Evolutionary conservation across 2,888 invertebrate genomes (phyloP).

Genomic region (Xanthia togata): DNA sequence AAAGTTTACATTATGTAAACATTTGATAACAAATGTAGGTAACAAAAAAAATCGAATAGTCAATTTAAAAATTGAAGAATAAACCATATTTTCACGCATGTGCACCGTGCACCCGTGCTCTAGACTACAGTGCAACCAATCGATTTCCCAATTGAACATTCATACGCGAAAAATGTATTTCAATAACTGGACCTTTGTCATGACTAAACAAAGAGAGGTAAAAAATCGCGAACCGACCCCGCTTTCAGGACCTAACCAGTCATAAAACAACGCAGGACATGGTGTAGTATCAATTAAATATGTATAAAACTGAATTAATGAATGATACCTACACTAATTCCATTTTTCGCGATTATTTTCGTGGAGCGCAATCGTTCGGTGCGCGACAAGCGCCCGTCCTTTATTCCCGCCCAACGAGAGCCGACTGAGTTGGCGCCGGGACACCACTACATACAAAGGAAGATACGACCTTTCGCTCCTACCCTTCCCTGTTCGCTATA

Average conservation of each 20-base stretch:
- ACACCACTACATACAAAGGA: constrained; percentile 30
- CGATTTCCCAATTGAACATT: constrained; percentile 56
- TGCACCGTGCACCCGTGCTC: constrained; percentile 28
- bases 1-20: constrained; percentile 19
- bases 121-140: constrained; percentile 50
- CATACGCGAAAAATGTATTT: constrained; percentile 54
- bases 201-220: constrained; percentile 73
- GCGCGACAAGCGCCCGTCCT: constrained; percentile 71
- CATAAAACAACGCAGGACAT: not conserved
- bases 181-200: constrained; percentile 55
- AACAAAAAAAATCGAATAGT: not conserved
- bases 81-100: constrained; percentile 30
- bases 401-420: constrained; percentile 68
- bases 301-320: constrained; percentile 18
- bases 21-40: not conserved
- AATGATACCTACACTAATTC: constrained; percentile 60
- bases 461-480: constrained; percentile 66
- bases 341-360: constrained; percentile 62
- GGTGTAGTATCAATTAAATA: constrained; percentile 6
- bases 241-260: not conserved
- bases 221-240: constrained; percentile 46
- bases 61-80: not conserved
- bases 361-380: constrained; percentile 34
- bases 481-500: constrained; percentile 47
- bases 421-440: constrained; percentile 63